Evolutionary conservation across 2,113 vertebrate species (phyloP).

Genomic region (Saguinus midas): DNA sequence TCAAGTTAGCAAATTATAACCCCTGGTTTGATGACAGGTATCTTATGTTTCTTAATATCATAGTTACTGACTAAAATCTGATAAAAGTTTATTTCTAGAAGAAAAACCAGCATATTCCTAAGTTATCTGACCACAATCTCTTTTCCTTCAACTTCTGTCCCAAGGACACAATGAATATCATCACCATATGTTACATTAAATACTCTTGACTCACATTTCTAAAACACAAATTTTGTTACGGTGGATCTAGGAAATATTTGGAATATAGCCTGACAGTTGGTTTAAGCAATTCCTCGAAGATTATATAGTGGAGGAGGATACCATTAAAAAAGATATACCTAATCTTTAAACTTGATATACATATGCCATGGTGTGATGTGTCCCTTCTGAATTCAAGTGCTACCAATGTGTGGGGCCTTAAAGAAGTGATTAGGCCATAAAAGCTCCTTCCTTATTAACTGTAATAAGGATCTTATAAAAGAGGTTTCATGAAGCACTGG

Average conservation of each 20-base stretch:
- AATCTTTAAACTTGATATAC: background rate
- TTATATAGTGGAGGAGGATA: slow-evolving; percentile 5
- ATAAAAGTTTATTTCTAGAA: slow-evolving; percentile 37
- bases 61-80: slow-evolving; percentile 49
- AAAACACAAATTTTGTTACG: slow-evolving; percentile 69
- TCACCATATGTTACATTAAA: background rate
- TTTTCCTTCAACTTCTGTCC: slow-evolving; percentile 19
- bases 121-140: background rate
- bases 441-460: background rate
- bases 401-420: background rate
- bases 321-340: background rate
- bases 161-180: background rate
- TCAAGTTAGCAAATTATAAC: slow-evolving; percentile 41
- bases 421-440: background rate
- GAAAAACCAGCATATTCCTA: background rate
- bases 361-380: background rate
- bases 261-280: slow-evolving; percentile 47
- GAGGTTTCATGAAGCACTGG: background rate
- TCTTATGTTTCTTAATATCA: slow-evolving; percentile 48
- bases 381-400: background rate
- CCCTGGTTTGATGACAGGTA: background rate
- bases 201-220: slow-evolving; percentile 52
- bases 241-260: slow-evolving; percentile 61
- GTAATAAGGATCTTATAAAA: background rate
- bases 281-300: slow-evolving; percentile 56